phyloP scores from a whole-genome alignment of 2,888 invertebrate species.

The Tetragonula carbonaria region DNA sequence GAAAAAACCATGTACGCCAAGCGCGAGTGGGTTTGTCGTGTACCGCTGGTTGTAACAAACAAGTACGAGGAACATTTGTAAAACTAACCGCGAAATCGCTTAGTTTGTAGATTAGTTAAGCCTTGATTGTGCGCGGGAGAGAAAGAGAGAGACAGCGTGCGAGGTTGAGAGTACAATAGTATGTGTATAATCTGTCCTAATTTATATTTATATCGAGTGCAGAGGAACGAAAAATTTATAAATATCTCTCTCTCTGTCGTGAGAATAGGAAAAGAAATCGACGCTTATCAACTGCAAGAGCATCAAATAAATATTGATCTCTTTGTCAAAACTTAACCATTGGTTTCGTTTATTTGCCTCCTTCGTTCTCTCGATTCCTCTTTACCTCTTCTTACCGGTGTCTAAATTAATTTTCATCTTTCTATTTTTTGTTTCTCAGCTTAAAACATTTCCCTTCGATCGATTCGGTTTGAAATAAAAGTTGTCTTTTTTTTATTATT shows the following conservation, averaged over 20 bases:
- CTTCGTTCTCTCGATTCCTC: not conserved
- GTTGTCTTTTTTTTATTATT: not conserved
- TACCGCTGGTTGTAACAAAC: constrained; percentile 54
- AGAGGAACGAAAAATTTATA: constrained; percentile 75
- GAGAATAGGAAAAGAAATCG: constrained; percentile 78
- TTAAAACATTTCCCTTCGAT: not conserved
- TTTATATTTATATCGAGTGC: constrained; percentile 74
- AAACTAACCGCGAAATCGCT: constrained; percentile 52
- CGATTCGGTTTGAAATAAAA: no score
- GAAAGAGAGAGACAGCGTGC: not conserved
- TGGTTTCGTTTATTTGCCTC: constrained; percentile 56
- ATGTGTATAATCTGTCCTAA: constrained; percentile 55
- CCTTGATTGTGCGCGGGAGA: not conserved
- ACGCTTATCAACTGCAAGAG: constrained; percentile 82
- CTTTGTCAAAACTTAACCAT: constrained; percentile 75
- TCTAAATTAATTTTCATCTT: not conserved
- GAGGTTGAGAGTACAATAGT: constrained; percentile 39
- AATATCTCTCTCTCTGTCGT: constrained; percentile 78
- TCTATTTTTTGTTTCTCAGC: not conserved
- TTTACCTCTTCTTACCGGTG: not conserved
- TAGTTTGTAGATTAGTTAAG: constrained; percentile 66
- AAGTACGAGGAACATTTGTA: constrained; percentile 65
- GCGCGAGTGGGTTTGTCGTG: constrained; percentile 57
- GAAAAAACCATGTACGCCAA: constrained; percentile 52
- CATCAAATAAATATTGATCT: constrained; percentile 84